These are phyloP conservation scores for Cephus runcator DNA, from an alignment of 2,888 invertebrate species.

Conservation along the genomic window DNA sequence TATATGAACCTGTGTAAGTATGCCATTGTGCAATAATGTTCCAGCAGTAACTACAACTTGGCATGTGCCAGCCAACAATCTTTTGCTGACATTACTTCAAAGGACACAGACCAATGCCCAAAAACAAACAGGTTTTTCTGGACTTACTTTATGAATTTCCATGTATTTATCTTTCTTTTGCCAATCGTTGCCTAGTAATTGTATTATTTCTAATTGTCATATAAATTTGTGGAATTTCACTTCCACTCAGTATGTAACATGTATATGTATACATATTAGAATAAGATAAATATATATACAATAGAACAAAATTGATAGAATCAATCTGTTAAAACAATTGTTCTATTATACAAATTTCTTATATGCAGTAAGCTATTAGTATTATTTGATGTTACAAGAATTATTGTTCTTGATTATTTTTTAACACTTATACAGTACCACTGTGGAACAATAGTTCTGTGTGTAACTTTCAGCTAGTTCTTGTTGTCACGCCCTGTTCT, in stretches of 20 bases:
- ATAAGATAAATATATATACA: neutral
- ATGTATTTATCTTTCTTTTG: neutral
- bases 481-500: neutral
- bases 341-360: neutral
- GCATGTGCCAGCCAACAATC: slow-evolving; percentile 7
- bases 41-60: neutral
- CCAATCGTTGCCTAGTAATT: neutral
- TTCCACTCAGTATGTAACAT: neutral
- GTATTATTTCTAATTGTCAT: neutral
- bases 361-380: neutral
- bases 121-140: slow-evolving; percentile 50
- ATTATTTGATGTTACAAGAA: neutral
- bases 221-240: neutral
- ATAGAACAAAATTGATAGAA: neutral
- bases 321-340: neutral
- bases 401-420: neutral
- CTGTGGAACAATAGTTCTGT: neutral
- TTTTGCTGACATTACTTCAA: slow-evolving; percentile 25
- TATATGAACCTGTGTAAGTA: neutral
- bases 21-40: neutral
- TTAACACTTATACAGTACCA: neutral
- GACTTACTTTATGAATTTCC: slow-evolving; percentile 7
- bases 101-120: slow-evolving; percentile 47
- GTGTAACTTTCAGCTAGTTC: neutral
- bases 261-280: neutral